Base-by-base conservation (phyloP, 2,888 invertebrate genomes). In the Lordiphosa andalusiaca region DNA sequence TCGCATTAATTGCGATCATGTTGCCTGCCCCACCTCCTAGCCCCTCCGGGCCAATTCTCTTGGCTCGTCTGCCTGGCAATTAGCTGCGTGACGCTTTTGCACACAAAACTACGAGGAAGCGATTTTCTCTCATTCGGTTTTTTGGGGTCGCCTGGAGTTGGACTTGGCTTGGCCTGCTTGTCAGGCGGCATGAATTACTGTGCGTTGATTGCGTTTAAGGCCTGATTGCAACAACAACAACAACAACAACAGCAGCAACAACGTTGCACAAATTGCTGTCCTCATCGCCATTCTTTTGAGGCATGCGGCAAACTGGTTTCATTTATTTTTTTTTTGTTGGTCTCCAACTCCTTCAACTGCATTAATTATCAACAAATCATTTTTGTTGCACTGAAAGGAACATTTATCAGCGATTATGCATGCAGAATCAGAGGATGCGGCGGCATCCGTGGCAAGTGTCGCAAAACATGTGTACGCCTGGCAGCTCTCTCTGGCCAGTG, bases 321-420 rank as follows among this genome's bases (percentile, higher is more conserved):
- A n/a, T 59, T 53, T 41, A 16, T 30, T 30, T 25, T 30, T 30
- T 25, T 30, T 30, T 30, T 30, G 30, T 30, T 30, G 30, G 30
- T 30, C 9, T 30, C 30, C 30, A 30, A 30, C 7, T 30, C 30
- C 25, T 55, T 53, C 54, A 67, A 51, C 74, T 82, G 80, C 75
- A 85, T 81, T 81, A 81, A 81, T 85, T 81, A 81, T 78, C 80
- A 71, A 84, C 85, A 82, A 84, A 84, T 81, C 80, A 81, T 81
- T 81, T 84, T 78, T 67, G 78, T 67, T 66, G 75, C 84, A 69
- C 66, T 71, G 83, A 78, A 74, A 72, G 85, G 66, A 64, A 56
- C 78, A 84, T 80, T 80, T 80, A 83, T 84, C 75, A 80, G 73
- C 75, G 75, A 84, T 80, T 80, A 82, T 84, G 83, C 83, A 83